phyloP scores from a whole-genome alignment of 2,888 invertebrate genomes.

The Melinaea marsaeus region DNA sequence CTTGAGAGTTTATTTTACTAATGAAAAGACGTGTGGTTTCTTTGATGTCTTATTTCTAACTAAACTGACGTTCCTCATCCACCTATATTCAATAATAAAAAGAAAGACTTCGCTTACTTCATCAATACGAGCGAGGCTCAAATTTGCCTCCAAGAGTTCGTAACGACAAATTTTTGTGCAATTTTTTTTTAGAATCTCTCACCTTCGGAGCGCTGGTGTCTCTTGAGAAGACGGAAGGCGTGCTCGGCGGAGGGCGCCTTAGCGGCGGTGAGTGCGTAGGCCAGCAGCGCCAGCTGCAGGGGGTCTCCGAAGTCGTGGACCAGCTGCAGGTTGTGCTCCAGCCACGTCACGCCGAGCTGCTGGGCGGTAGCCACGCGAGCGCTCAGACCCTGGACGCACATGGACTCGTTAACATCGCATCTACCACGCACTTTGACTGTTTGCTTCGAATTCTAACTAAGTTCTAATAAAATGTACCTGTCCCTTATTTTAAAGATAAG shows the following conservation, averaged over 20 bases:
- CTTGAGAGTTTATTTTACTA: no score
- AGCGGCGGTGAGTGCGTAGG: slow-evolving; percentile 90
- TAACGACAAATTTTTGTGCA: background rate
- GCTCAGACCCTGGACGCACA: slow-evolving; percentile 78
- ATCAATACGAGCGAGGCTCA: no score
- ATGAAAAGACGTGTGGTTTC: no score
- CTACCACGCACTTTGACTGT: no score
- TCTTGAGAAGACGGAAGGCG: slow-evolving; percentile 85
- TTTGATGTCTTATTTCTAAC: no score
- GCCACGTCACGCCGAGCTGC: slow-evolving; percentile 85
- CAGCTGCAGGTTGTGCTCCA: slow-evolving; percentile 89
- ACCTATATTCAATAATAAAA: no score
- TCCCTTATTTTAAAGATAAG: background rate
- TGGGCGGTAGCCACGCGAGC: slow-evolving; percentile 87
- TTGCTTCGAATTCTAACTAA: no score
- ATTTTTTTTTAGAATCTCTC: background rate
- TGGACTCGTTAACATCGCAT: background rate
- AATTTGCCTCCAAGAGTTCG: no score
- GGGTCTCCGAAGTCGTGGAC: slow-evolving; percentile 84
- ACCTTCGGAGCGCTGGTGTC: slow-evolving; percentile 83
- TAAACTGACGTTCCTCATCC: no score
- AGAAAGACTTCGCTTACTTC: no score
- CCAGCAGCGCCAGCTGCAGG: slow-evolving; percentile 91
- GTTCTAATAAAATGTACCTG: background rate
- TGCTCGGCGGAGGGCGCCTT: slow-evolving; percentile 92